phyloP scores from a whole-genome alignment of 1,140 invertebrate genomes.

The Mylabris phalerata region DNA sequence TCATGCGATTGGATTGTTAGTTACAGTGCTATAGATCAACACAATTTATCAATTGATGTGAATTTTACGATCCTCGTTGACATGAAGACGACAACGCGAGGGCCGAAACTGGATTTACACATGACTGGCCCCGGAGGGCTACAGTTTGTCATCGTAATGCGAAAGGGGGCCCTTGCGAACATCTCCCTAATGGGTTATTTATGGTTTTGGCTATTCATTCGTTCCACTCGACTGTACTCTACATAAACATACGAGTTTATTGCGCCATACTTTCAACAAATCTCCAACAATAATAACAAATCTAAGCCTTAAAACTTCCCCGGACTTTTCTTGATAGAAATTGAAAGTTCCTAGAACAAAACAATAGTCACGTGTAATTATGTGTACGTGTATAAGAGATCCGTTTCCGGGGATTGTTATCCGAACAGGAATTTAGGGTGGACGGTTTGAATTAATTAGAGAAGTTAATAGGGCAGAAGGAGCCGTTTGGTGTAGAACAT shows the following conservation, averaged over 20 bases:
- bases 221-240: too few species aligned
- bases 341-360: neutral
- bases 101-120: slow-evolving; percentile 23
- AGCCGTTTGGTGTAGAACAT: too few species aligned
- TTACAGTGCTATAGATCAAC: neutral
- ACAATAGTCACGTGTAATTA: too few species aligned
- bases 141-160: slow-evolving; percentile 24
- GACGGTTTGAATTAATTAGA: too few species aligned
- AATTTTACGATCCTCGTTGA: slow-evolving; percentile 26
- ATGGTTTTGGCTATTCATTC: slow-evolving; percentile 13
- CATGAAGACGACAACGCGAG: slow-evolving; percentile 24
- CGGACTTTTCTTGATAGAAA: slow-evolving; percentile 10
- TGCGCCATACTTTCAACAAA: slow-evolving; percentile 8
- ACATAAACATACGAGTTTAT: slow-evolving; percentile 11
- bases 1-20: slow-evolving; percentile 4
- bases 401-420: too few species aligned
- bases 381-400: too few species aligned
- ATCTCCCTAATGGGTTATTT: slow-evolving; percentile 30
- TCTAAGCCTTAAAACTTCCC: slow-evolving; percentile 5
- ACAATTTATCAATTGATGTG: slow-evolving; percentile 18
- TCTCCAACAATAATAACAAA: neutral
- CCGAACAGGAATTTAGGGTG: too few species aligned
- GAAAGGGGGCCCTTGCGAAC: slow-evolving; percentile 17
- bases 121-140: slow-evolving; percentile 27
- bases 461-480: too few species aligned